A percentile compares a stretch with the other conserved stretches of the same genome.
Conservation (phyloP, 2,888 invertebrate species). For the Cryptus viduatorius region DNA sequence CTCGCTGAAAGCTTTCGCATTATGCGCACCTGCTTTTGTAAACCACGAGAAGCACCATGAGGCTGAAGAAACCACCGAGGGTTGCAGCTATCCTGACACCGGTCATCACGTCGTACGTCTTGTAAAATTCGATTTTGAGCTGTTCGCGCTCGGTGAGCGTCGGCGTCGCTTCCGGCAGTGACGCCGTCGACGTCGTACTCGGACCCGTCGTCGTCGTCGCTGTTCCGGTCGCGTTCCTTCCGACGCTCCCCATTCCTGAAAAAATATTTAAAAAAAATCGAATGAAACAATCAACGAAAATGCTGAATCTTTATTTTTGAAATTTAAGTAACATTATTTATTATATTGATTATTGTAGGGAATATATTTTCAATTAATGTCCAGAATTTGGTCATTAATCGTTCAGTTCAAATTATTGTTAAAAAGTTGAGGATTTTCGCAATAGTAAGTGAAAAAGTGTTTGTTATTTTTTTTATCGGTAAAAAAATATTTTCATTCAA, state of each 20-base stretch:
- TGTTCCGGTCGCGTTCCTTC: constrained; percentile 84
- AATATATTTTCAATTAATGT: too few relatives aligned
- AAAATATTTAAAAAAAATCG: constrained; percentile 30
- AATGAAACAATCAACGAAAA: background rate
- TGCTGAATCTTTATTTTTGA: constrained; percentile 13
- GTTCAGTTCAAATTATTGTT: too few relatives aligned
- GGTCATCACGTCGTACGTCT: constrained; percentile 97
- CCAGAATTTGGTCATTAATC: too few relatives aligned
- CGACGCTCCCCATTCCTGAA: constrained; percentile 81
- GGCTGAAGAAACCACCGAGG: constrained; percentile 95
- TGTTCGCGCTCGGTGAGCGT: constrained; percentile 88
- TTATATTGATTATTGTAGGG: background rate
- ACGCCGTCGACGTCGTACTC: constrained; percentile 86
- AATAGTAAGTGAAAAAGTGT: too few relatives aligned
- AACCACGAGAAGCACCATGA: constrained; percentile 96
- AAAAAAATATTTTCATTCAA: too few relatives aligned
- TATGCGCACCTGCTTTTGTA: constrained; percentile 90
- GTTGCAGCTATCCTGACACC: constrained; percentile 96
- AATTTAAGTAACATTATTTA: background rate
- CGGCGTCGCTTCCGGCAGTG: constrained; percentile 84
- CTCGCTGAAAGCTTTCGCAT: background rate
- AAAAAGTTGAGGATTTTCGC: too few relatives aligned
- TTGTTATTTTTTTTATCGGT: too few relatives aligned
- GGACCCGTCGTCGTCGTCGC: constrained; percentile 81
- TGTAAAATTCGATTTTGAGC: constrained; percentile 93